A percentile compares a stretch with the other conserved stretches of the same genome.
Conservation (phyloP, 1,140 invertebrate genomes). For the Pectinophora gossypiella region DNA sequence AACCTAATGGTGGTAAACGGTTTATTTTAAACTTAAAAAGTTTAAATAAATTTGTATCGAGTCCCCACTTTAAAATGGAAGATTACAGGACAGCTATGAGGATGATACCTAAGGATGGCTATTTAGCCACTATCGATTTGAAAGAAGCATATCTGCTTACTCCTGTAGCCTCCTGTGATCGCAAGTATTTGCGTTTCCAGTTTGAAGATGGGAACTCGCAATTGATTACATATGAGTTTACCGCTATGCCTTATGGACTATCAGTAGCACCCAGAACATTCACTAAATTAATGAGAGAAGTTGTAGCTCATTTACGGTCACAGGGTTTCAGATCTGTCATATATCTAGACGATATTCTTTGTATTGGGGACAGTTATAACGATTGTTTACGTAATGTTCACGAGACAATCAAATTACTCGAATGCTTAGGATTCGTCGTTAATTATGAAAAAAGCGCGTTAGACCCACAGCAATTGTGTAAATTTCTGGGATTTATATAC, state of each 20-base stretch:
- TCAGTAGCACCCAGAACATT: neutral
- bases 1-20: too few relatives aligned
- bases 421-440: conserved; percentile 1
- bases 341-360: conserved; percentile 2
- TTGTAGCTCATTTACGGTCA: neutral
- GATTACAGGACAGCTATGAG: neutral
- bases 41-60: too few relatives aligned
- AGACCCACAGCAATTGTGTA: neutral
- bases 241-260: neutral
- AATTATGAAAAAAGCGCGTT: conserved; percentile 2
- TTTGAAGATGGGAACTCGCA: too few relatives aligned
- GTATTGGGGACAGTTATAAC: neutral
- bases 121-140: neutral
- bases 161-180: neutral
- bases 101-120: neutral
- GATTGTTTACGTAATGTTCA: neutral
- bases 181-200: conserved; percentile 1
- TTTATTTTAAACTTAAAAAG: too few relatives aligned
- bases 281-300: neutral
- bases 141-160: neutral
- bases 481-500: conserved; percentile 1
- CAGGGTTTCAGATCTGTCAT: neutral
- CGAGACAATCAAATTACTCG: neutral
- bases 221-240: neutral
- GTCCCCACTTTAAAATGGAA: conserved; percentile 11